Evolutionary conservation across 64 coral and sea anemone genomes (phyloP).

Genomic region (Hydrozoanthus tunicans): DNA sequence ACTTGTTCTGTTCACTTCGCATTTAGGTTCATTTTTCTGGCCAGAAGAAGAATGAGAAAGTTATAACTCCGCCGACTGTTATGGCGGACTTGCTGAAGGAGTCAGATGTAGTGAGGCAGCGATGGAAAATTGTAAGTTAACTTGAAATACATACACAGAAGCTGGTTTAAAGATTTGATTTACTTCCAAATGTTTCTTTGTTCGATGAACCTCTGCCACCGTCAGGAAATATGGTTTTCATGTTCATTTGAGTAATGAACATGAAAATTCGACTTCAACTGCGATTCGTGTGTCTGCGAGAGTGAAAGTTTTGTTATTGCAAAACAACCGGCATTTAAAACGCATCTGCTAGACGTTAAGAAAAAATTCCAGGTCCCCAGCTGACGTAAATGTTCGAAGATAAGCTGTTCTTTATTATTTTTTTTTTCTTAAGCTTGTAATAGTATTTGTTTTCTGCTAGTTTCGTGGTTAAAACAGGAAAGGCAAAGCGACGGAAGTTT

Average conservation of each 20-base stretch:
- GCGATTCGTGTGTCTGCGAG: neutral
- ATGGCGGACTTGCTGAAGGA: conserved; percentile 73
- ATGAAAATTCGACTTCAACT: neutral
- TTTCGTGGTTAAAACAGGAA: neutral
- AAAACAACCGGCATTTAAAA: conserved; percentile 27
- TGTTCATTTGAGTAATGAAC: neutral
- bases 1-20: conserved; percentile 54
- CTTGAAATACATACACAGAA: neutral
- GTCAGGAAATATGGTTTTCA: neutral
- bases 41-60: conserved; percentile 56
- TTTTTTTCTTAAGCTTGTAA: too few species aligned
- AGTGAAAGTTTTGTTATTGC: neutral
- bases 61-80: conserved; percentile 64
- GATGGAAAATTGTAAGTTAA: conserved; percentile 99
- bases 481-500: neutral
- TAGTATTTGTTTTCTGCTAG: too few species aligned
- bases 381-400: neutral
- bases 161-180: neutral
- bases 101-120: conserved; percentile 92
- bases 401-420: neutral
- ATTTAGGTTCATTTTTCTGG: conserved; percentile 40
- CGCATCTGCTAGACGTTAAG: neutral
- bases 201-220: neutral
- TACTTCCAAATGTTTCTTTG: neutral
- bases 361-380: neutral